Conservation (phyloP, 2,113 vertebrate genomes). For the Tamias sibiricus region DNA sequence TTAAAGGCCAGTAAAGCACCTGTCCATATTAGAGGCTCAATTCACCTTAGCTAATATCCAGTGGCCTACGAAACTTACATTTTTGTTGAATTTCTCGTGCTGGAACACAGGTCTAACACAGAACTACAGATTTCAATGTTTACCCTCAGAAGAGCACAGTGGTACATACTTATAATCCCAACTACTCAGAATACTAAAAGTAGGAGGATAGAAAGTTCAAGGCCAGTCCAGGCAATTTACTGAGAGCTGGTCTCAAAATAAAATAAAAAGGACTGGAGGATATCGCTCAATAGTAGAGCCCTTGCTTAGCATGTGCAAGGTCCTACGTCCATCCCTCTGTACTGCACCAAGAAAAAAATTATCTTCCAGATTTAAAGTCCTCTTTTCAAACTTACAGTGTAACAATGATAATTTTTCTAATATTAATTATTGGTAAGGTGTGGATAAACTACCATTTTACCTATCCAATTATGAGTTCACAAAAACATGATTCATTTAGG, state of each 20-base stretch:
- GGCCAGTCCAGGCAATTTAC: too few species aligned
- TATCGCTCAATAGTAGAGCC: not conserved
- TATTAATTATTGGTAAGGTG: not conserved
- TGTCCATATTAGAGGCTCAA: not conserved
- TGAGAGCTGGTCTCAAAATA: not conserved
- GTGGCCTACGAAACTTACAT: not conserved
- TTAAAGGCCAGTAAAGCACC: not conserved
- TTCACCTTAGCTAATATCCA: not conserved
- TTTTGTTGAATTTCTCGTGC: not conserved
- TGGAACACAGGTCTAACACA: constrained; percentile 21
- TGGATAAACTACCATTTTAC: constrained; percentile 29
- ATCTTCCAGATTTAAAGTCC: constrained; percentile 17
- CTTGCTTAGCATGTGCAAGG: not conserved
- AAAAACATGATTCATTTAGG: constrained; percentile 26
- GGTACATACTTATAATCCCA: not conserved
- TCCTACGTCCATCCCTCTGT: not conserved
- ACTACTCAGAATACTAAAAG: not conserved
- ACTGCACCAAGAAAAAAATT: not conserved
- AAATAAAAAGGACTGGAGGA: not conserved
- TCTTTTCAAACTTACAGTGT: not conserved
- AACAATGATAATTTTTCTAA: not conserved
- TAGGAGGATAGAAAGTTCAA: not conserved
- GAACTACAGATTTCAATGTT: constrained; percentile 16
- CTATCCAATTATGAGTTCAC: not conserved
- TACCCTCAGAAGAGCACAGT: not conserved